Evolutionary conservation across 2,888 invertebrate genomes (phyloP).

Genomic region (Perizoma affinitatum): DNA sequence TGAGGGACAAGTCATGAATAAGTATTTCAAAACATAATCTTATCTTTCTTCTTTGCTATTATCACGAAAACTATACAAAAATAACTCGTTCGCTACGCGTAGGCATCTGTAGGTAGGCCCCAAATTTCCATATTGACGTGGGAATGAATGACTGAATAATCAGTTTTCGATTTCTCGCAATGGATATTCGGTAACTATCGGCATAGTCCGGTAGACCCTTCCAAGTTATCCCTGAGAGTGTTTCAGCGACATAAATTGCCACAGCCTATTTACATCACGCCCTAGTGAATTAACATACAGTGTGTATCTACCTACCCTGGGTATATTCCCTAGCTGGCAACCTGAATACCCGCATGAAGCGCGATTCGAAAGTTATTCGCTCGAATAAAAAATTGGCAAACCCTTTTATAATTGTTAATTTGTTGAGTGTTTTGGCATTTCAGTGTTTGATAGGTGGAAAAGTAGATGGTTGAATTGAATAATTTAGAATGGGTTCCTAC

Average conservation of each 20-base stretch:
- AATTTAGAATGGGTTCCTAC: slow-evolving; percentile 4
- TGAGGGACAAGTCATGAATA: too few relatives aligned
- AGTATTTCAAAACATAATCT: too few relatives aligned
- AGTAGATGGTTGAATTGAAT: slow-evolving; percentile 17
- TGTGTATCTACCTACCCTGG: slow-evolving; percentile 24
- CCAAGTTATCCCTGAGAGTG: slow-evolving; percentile 65
- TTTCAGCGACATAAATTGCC: slow-evolving; percentile 77
- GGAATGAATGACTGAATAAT: slow-evolving; percentile 59
- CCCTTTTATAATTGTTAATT: slow-evolving; percentile 33
- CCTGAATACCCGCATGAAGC: slow-evolving; percentile 60
- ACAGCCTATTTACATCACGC: slow-evolving; percentile 74
- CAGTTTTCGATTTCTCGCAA: slow-evolving; percentile 53
- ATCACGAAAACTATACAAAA: too few relatives aligned
- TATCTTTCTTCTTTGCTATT: too few relatives aligned
- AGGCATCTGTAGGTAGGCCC: slow-evolving; percentile 1
- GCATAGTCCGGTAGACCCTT: slow-evolving; percentile 38
- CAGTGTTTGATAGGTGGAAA: slow-evolving; percentile 6
- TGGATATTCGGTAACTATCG: slow-evolving; percentile 45
- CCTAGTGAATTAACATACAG: slow-evolving; percentile 76
- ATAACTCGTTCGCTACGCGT: too few relatives aligned
- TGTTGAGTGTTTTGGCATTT: slow-evolving; percentile 24
- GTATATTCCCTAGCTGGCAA: slow-evolving; percentile 64
- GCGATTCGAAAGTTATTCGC: slow-evolving; percentile 33
- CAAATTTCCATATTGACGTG: slow-evolving; percentile 47
- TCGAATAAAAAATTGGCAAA: slow-evolving; percentile 27